These are phyloP conservation scores for Plagiodera versicolora DNA, from an alignment of 2,888 invertebrate genomes.

Conservation along the genomic window DNA sequence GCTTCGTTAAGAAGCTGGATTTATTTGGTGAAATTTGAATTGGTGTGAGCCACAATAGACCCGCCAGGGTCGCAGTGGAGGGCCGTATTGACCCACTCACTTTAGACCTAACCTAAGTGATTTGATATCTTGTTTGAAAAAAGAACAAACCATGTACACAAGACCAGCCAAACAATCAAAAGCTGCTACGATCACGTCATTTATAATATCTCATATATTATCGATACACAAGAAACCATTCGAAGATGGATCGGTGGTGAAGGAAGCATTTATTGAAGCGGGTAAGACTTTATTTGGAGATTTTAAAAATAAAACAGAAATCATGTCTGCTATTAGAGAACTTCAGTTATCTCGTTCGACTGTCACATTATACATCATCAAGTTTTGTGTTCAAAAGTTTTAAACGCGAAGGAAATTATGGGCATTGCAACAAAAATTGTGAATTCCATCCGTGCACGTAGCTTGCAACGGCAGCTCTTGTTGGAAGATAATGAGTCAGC, in stretches of 20 bases:
- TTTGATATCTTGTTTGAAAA: background rate
- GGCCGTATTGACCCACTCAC: too few species aligned
- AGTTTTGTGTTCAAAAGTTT: slow-evolving; percentile 11
- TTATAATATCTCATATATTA: slow-evolving; percentile 14
- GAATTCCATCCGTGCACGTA: slow-evolving; percentile 19
- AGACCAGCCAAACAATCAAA: slow-evolving; percentile 1
- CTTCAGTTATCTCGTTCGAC: slow-evolving; percentile 13
- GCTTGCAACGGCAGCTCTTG: slow-evolving; percentile 20
- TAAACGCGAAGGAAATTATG: slow-evolving; percentile 13
- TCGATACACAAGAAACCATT: slow-evolving; percentile 10
- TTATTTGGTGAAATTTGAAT: too few species aligned
- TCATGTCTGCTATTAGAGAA: slow-evolving; percentile 17
- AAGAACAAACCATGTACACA: slow-evolving; percentile 9
- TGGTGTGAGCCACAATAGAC: too few species aligned
- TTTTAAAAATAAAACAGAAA: slow-evolving; percentile 11
- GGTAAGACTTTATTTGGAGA: slow-evolving; percentile 10
- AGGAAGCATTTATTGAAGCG: slow-evolving; percentile 12
- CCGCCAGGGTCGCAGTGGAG: too few species aligned
- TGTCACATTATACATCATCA: slow-evolving; percentile 14
- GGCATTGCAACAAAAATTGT: slow-evolving; percentile 20
- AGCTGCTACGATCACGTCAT: slow-evolving; percentile 13
- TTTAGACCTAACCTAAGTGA: too few species aligned
- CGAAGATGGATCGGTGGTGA: slow-evolving; percentile 8
- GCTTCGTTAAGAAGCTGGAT: too few species aligned
- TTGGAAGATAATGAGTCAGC: slow-evolving; percentile 11